phyloP scores from a whole-genome alignment of 23 tunicate genomes.

The Ascidia mentula region DNA sequence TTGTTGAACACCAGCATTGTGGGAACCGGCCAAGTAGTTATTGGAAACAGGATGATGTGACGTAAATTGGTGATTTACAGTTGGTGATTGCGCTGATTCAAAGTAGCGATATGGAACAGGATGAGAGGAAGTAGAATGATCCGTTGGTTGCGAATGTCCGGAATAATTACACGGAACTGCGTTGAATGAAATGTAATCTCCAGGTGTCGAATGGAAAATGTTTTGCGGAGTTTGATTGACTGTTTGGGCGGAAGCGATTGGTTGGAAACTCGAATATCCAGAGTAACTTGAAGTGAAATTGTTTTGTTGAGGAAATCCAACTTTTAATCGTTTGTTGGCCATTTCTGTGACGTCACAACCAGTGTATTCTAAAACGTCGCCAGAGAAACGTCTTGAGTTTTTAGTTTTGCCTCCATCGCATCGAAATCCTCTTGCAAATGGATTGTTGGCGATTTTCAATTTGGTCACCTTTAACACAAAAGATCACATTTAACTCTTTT shows the following conservation, averaged over 20 bases:
- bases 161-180: too few species aligned
- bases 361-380: not conserved
- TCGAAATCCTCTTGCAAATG: constrained; percentile 75
- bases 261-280: not conserved
- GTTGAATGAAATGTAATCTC: not conserved
- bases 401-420: constrained; percentile 49
- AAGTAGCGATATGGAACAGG: too few species aligned
- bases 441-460: constrained; percentile 64
- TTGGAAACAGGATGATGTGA: not conserved
- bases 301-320: not conserved
- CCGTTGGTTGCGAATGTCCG: not conserved
- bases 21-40: not conserved
- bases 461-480: constrained; percentile 51
- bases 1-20: too few species aligned
- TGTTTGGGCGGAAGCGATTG: not conserved
- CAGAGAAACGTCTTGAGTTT: constrained; percentile 11
- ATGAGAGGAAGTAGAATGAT: not conserved
- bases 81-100: not conserved
- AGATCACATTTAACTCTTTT: not conserved
- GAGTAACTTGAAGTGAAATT: not conserved
- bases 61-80: not conserved
- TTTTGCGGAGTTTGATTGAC: not conserved
- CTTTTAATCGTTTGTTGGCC: not conserved
- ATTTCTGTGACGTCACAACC: not conserved
- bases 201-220: not conserved